phyloP scores from a whole-genome alignment of 1,140 invertebrate species.

The Theocolax elegans region DNA sequence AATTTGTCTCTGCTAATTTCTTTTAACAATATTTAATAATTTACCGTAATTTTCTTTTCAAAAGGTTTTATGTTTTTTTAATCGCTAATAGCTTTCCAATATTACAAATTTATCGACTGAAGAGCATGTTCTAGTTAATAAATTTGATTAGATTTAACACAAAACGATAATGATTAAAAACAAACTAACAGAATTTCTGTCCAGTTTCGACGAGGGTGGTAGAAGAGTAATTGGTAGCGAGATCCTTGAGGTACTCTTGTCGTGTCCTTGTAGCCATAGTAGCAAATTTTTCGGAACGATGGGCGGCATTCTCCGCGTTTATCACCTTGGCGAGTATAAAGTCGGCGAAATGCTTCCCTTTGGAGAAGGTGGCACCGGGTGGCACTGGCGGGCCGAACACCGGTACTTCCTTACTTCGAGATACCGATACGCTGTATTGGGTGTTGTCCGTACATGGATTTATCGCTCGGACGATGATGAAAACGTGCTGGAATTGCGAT shows the following conservation, averaged over 20 bases:
- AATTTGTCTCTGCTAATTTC: too few relatives aligned
- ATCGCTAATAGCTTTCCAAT: too few relatives aligned
- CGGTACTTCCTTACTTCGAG: conserved; percentile 94
- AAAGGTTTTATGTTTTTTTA: too few relatives aligned
- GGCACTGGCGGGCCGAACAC: conserved; percentile 95
- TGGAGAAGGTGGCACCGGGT: conserved; percentile 84
- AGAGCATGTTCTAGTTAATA: too few relatives aligned
- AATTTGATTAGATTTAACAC: too few relatives aligned
- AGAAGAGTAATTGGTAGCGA: conserved; percentile 87
- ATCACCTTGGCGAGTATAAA: conserved; percentile 96
- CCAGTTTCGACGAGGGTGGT: conserved; percentile 84
- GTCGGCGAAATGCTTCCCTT: conserved; percentile 90
- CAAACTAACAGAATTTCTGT: conserved; percentile 89
- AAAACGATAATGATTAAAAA: too few relatives aligned
- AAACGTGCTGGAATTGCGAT: conserved; percentile 98
- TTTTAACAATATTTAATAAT: too few relatives aligned
- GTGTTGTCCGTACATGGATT: conserved; percentile 93
- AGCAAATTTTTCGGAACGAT: conserved; percentile 95
- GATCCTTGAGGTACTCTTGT: conserved; percentile 94
- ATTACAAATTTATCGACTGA: too few relatives aligned
- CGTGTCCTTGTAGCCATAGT: conserved; percentile 96
- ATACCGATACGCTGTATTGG: conserved; percentile 91
- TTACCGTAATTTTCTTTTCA: too few relatives aligned
- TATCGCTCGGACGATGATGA: conserved; percentile 89
- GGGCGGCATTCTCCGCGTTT: conserved; percentile 97